Evolutionary conservation across 2,113 vertebrate species (phyloP).

Genomic region (Malurus cyaneus): DNA sequence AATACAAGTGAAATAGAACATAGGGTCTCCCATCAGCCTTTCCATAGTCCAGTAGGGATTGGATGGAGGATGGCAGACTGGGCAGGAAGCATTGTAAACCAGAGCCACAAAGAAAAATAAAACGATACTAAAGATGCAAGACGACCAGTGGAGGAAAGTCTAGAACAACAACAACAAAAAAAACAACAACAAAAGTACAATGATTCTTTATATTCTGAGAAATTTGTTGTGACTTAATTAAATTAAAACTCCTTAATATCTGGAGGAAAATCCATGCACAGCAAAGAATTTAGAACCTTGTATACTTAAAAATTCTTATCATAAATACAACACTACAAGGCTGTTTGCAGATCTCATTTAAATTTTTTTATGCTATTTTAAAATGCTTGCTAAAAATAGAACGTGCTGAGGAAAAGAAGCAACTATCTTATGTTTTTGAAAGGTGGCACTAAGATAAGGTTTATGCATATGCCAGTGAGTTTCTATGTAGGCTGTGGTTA

Average conservation of each 20-base stretch:
- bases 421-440: neutral
- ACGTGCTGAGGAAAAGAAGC: neutral
- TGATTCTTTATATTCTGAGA: neutral
- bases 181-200: neutral
- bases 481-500: neutral
- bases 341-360: neutral
- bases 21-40: constrained; percentile 84
- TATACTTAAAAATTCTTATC: neutral
- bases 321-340: neutral
- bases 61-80: constrained; percentile 90
- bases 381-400: constrained; percentile 1
- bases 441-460: neutral
- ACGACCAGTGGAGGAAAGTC: constrained; percentile 96
- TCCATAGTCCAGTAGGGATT: constrained; percentile 97
- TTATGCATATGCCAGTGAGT: neutral
- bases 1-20: constrained; percentile 90
- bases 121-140: constrained; percentile 85
- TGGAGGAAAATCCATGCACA: neutral
- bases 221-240: neutral
- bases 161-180: constrained; percentile 43
- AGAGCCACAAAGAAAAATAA: constrained; percentile 91
- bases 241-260: neutral
- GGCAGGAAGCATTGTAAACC: constrained; percentile 90
- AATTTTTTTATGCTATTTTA: neutral
- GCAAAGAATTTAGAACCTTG: neutral